Evolutionary conservation across 2,113 vertebrate genomes (phyloP).

Genomic region (Malurus alboscapulatus): DNA sequence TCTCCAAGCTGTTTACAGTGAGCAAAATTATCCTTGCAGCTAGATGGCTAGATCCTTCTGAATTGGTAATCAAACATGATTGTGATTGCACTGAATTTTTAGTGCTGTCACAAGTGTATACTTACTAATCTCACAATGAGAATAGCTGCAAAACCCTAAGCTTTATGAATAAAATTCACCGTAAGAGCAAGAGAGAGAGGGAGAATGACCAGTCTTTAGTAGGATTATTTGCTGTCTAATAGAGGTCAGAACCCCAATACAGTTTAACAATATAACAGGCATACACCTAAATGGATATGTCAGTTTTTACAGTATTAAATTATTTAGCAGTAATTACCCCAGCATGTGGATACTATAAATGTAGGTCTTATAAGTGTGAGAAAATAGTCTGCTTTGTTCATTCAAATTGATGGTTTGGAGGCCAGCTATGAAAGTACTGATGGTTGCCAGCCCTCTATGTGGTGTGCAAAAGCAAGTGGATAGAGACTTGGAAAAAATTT

Average conservation of each 20-base stretch:
- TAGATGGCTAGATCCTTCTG: slow-evolving; percentile 57
- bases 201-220: slow-evolving; percentile 70
- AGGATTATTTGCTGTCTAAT: slow-evolving; percentile 75
- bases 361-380: slow-evolving; percentile 62
- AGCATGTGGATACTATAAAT: slow-evolving; percentile 73
- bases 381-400: slow-evolving; percentile 72
- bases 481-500: not conserved
- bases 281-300: slow-evolving; percentile 73
- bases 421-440: slow-evolving; percentile 32
- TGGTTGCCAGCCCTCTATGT: not conserved
- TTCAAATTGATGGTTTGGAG: slow-evolving; percentile 67
- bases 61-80: slow-evolving; percentile 66
- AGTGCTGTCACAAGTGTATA: slow-evolving; percentile 44
- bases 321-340: slow-evolving; percentile 77
- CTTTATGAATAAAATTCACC: slow-evolving; percentile 58
- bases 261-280: slow-evolving; percentile 72
- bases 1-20: slow-evolving; percentile 68
- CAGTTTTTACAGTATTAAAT: slow-evolving; percentile 76
- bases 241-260: slow-evolving; percentile 74
- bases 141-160: slow-evolving; percentile 43
- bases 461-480: not conserved
- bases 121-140: slow-evolving; percentile 45
- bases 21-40: slow-evolving; percentile 64
- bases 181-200: not conserved
- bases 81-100: slow-evolving; percentile 62